Base-by-base conservation (phyloP, 53 echinoderm and acorn worm species). In the Apostichopus leukothele region DNA sequence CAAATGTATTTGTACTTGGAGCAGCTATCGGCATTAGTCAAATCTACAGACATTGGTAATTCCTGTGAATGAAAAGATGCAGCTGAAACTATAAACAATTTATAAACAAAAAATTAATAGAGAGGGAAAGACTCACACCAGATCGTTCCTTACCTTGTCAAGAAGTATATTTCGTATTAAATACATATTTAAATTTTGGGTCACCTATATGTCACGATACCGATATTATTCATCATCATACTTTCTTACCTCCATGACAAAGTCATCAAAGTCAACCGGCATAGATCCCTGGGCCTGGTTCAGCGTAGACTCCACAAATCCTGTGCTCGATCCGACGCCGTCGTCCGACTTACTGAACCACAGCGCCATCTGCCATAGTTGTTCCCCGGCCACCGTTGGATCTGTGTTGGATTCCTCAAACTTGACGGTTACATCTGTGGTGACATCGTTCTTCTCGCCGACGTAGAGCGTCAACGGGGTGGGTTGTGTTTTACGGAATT, bases 311-410 rank as follows among this genome's bases (percentile, higher is more conserved):
- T 84, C 61, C 4, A 84, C 84, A 12, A 84, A 60, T 23, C 84
- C 84, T 84, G 84, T 85, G 68, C 85, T 88, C 12, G 80, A 75
- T 3, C 94, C 94, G 52, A 88, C 83, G 80, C 94, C 94, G 63
- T 94, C 92, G 10, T 87, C 59, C 51, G 88, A 89, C 61, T 87
- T 23, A n/a, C 91, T 86, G 20, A 67, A 85, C 85, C 85, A 85
- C 3, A 85, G n/a, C 5, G 85, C 67, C 85, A 85, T 85, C 85
- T 85, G 85, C 85, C 85, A 85, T 7, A 85, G 66, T 5, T 85
- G 21, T 66, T 85, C 85, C 14, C 85, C 85, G 4, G 85, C 85
- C 1, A 85, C 85, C 1, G 85, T 85, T 1, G 85, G 85, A n/a
- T 85, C 85, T 0, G 85, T 85, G 11, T 23, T 27, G 5, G 85